Evolutionary conservation across 2,888 invertebrate species (phyloP).

Genomic region (Oscheius onirici): DNA sequence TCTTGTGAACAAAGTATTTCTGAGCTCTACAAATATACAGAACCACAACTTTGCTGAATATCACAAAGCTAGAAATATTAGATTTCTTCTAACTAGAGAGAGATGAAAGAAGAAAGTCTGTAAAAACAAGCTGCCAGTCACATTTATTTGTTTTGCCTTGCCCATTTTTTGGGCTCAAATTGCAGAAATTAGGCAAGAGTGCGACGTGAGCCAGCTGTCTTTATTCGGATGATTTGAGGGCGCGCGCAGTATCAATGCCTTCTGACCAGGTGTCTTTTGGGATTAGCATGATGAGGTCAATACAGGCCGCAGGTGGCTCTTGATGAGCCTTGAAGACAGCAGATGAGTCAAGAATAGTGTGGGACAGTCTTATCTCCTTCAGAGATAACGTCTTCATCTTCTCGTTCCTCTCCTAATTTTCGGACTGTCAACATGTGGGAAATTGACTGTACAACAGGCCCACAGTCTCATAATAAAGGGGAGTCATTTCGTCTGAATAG

Average conservation of each 20-base stretch:
- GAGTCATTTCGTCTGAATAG: too few relatives aligned
- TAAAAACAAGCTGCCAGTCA: too few relatives aligned
- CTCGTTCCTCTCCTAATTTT: background rate
- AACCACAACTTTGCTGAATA: too few relatives aligned
- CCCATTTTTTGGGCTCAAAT: background rate
- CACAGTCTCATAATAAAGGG: too few relatives aligned
- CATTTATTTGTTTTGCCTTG: background rate
- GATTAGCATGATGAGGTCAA: slow-evolving; percentile 32
- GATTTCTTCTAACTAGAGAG: too few relatives aligned
- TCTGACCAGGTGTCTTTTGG: slow-evolving; percentile 10
- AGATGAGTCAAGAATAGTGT: background rate
- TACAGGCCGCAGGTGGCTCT: slow-evolving; percentile 26
- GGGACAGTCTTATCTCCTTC: slow-evolving; percentile 21
- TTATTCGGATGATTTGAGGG: background rate
- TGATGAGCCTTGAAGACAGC: background rate
- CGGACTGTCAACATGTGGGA: background rate
- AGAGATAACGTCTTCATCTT: background rate
- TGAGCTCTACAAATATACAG: too few relatives aligned
- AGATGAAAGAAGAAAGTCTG: too few relatives aligned
- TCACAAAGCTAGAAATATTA: too few relatives aligned
- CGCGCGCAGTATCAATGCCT: background rate
- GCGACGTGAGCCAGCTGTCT: too few relatives aligned
- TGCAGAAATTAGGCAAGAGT: too few relatives aligned
- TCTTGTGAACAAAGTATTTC: too few relatives aligned
- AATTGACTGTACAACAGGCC: too few relatives aligned